Conservation (phyloP, 2,888 invertebrate species). For the Leistus spinibarbis region DNA sequence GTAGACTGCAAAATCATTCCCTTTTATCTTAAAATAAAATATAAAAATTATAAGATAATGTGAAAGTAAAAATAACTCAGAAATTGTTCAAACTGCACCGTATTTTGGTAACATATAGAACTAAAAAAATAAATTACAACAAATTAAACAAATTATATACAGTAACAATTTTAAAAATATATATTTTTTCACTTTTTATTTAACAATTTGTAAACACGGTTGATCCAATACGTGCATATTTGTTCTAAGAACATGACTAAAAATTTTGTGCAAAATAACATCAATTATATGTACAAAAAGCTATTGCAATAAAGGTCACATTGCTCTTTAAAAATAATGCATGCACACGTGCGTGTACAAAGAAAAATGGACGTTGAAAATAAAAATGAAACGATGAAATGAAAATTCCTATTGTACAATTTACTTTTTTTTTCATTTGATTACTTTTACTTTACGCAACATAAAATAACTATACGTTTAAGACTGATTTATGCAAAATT, state of each 20-base stretch:
- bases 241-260: background rate
- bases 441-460: background rate
- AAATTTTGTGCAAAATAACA: conserved; percentile 4
- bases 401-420: background rate
- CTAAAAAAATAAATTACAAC: background rate
- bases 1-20: conserved; percentile 57
- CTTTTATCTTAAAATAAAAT: conserved; percentile 55
- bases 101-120: background rate
- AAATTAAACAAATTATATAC: background rate
- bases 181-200: background rate
- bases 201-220: background rate
- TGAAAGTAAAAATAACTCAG: conserved; percentile 38
- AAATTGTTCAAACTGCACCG: conserved; percentile 21
- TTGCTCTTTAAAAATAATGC: conserved; percentile 18
- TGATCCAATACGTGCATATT: background rate
- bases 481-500: background rate
- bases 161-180: background rate
- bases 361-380: background rate
- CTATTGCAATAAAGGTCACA: conserved; percentile 12
- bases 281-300: conserved; percentile 3
- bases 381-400: background rate
- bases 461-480: background rate
- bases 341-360: conserved; percentile 29
- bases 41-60: conserved; percentile 48
- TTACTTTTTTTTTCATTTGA: background rate